Evolutionary conservation across 1,140 invertebrate species (phyloP), one percentile per base, ranked within the genome.

Genomic region (Matsumurasca onukii): DNA sequence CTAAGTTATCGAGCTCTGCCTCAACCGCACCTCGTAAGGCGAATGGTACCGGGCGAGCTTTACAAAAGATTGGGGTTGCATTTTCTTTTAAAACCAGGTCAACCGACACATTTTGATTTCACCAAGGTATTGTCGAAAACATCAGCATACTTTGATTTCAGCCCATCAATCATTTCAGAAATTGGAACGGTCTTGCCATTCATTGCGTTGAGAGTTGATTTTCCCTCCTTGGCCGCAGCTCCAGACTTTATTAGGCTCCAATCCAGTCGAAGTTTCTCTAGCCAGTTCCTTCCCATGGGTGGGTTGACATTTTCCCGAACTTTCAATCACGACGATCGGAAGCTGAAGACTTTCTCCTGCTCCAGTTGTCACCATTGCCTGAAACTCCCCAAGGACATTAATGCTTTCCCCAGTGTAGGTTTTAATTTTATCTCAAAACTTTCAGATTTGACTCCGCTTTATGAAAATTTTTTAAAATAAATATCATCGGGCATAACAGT

Each of bases 121-220:
- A 12, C 45, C 64, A 15, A 20, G 51, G 3, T 30, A 66, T 31
- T 45, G 0, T 29, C 64, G 51, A 51, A 66, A 25, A 66, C 45
- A 20, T 31, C 29, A 17, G 64, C 17, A 51, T 66, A 49, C 30
- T 66, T 66, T n/a, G 13, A 15, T 17, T 12, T 45, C 24, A 51
- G 24, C n/a, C 49, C 3, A 9, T 17, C 3, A 12, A 51, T 22
- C 24, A 51, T 20, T 5, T 51, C 49, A 20, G n/a, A 17, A 51
- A 22, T 20, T 9, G n/a, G 49, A 51, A 51, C 49, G n/a, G 3
- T n/a, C 49, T 51, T 51, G 24, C 49, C 49, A 3, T 51, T 20
- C 24, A 51, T 51, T 22, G 24, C 17, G 49, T 51, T 3, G 24
- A 51, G n/a, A n/a, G n/a, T n/a, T n/a, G n/a, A n/a, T n/a, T n/a